phyloP scores from a whole-genome alignment of 2,888 invertebrate genomes.

The Acanthacorydalis orientalis region DNA sequence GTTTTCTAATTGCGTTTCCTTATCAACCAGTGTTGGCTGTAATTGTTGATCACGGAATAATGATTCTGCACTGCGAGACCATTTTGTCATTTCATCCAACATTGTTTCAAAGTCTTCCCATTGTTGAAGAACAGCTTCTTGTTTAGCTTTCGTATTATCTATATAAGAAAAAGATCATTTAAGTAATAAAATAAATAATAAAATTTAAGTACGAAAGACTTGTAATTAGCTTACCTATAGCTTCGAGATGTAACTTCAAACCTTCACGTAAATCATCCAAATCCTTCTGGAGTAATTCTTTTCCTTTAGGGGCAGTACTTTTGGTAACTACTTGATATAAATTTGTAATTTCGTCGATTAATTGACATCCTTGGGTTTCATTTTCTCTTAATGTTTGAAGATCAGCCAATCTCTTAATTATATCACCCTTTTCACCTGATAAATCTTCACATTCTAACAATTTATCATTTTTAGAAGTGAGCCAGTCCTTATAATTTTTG shows the following conservation, averaged over 20 bases:
- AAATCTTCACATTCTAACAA: conserved; percentile 66
- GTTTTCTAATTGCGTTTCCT: conserved; percentile 52
- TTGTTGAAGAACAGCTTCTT: conserved; percentile 55
- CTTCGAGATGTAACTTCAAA: conserved; percentile 46
- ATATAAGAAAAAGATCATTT: conserved; percentile 7
- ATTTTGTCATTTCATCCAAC: conserved; percentile 63
- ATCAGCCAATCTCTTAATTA: conserved; percentile 52
- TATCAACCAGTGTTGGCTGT: conserved; percentile 65
- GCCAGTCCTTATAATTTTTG: conserved; percentile 67
- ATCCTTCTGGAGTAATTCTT: conserved; percentile 53
- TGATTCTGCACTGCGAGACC: conserved; percentile 73
- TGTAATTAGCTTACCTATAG: conserved; percentile 30
- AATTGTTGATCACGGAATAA: conserved; percentile 75
- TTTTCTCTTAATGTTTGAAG: conserved; percentile 46
- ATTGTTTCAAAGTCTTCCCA: conserved; percentile 80
- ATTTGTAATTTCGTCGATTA: conserved; percentile 49
- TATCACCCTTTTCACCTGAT: conserved; percentile 69
- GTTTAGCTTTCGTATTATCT: conserved; percentile 51
- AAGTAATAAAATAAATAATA: neutral
- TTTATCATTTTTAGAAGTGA: conserved; percentile 62
- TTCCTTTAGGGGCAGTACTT: conserved; percentile 68
- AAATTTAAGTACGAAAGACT: neutral
- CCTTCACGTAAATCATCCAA: conserved; percentile 49
- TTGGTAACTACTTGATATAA: conserved; percentile 49
- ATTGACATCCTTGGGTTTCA: conserved; percentile 43